These are phyloP conservation scores for Leptopilina drosophilae DNA, from an alignment of 2,888 invertebrate genomes.

Conservation along the genomic window DNA sequence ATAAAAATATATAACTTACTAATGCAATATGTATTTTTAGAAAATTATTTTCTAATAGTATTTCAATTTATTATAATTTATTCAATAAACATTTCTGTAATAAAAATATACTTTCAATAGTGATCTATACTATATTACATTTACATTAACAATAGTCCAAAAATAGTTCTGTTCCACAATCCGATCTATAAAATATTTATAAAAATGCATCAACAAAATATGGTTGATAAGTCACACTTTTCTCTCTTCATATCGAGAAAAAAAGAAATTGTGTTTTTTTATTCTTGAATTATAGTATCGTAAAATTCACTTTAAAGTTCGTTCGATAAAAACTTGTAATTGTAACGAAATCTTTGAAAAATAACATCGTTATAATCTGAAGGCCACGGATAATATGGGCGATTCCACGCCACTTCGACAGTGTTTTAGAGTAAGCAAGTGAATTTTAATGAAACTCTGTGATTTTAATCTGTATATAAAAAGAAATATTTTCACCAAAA, in stretches of 20 bases:
- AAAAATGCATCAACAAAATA: slow-evolving; percentile 52
- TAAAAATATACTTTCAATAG: slow-evolving; percentile 67
- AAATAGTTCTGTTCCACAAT: slow-evolving; percentile 23
- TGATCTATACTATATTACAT: slow-evolving; percentile 40
- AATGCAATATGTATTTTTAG: neutral
- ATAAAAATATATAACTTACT: neutral
- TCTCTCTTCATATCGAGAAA: neutral
- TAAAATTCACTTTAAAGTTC: slow-evolving; percentile 2
- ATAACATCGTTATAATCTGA: slow-evolving; percentile 24
- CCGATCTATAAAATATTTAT: slow-evolving; percentile 51
- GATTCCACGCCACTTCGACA: too few relatives aligned
- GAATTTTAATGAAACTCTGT: too few relatives aligned
- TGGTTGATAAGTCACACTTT: slow-evolving; percentile 28
- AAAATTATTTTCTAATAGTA: neutral
- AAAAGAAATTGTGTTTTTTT: neutral
- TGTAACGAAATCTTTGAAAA: slow-evolving; percentile 46
- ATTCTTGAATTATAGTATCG: neutral
- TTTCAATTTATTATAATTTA: slow-evolving; percentile 50
- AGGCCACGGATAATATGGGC: neutral
- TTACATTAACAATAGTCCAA: slow-evolving; percentile 38
- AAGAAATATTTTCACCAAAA: too few relatives aligned
- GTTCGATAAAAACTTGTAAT: neutral
- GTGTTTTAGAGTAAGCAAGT: too few relatives aligned
- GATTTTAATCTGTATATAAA: too few relatives aligned
- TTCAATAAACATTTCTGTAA: slow-evolving; percentile 56